phyloP scores from a whole-genome alignment of 2,888 invertebrate species.

The Pinctada fucata region DNA sequence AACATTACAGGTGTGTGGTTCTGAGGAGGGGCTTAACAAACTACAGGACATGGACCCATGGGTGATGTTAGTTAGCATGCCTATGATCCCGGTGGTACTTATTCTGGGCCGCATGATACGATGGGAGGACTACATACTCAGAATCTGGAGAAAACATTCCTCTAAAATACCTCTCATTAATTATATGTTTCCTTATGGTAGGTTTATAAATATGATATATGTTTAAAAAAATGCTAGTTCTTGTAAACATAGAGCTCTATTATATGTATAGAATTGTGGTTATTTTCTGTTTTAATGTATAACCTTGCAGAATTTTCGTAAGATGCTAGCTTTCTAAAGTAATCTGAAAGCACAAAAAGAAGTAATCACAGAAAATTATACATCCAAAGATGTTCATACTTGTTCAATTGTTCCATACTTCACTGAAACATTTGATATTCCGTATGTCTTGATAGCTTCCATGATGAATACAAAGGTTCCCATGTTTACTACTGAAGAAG shows the following conservation, averaged over 20 bases:
- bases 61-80: slow-evolving; percentile 90
- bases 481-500: too few relatives aligned
- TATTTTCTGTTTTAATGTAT: not conserved
- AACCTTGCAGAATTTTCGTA: not conserved
- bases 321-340: too few relatives aligned
- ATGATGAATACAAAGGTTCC: too few relatives aligned
- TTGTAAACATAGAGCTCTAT: not conserved
- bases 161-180: slow-evolving; percentile 68
- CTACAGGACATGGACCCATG: slow-evolving; percentile 96
- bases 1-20: slow-evolving; percentile 87
- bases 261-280: not conserved
- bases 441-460: too few relatives aligned
- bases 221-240: too few relatives aligned
- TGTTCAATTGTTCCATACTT: too few relatives aligned
- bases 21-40: slow-evolving; percentile 91
- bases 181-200: slow-evolving; percentile 27
- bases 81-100: slow-evolving; percentile 93
- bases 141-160: slow-evolving; percentile 73
- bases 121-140: slow-evolving; percentile 88
- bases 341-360: too few relatives aligned
- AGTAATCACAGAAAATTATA: too few relatives aligned
- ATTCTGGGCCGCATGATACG: slow-evolving; percentile 94
- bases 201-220: too few relatives aligned
- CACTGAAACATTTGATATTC: too few relatives aligned
- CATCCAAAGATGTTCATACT: too few relatives aligned